These are phyloP conservation scores for Microchirus variegatus DNA, from an alignment of 2,797 vertebrate species.

Conservation along the genomic window DNA sequence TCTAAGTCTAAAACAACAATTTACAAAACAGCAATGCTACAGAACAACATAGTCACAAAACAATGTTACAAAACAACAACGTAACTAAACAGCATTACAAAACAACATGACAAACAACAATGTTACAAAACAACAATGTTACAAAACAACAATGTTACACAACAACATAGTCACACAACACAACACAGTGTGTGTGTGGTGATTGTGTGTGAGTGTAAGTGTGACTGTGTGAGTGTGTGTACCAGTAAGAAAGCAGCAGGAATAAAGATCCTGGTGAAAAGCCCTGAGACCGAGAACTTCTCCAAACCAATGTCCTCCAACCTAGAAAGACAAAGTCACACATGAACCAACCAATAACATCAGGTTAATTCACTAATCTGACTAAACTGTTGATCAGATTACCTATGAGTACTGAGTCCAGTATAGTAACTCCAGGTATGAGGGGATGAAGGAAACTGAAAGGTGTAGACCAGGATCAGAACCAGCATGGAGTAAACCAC, in stretches of 20 bases:
- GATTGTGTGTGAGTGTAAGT: too few relatives aligned
- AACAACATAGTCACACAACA: too few relatives aligned
- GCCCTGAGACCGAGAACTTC: conserved; percentile 87
- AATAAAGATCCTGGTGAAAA: conserved; percentile 95
- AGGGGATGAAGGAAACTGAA: conserved; percentile 93
- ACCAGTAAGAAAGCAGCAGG: conserved; percentile 93
- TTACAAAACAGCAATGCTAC: too few relatives aligned
- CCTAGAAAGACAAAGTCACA: conserved; percentile 67
- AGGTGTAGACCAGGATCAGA: conserved; percentile 94
- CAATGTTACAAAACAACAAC: too few relatives aligned
- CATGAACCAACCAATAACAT: not conserved
- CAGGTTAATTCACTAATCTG: not conserved
- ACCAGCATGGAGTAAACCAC: conserved; percentile 97
- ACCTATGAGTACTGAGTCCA: conserved; percentile 81
- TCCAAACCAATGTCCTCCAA: conserved; percentile 91
- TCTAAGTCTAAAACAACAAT: too few relatives aligned
- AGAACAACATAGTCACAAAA: too few relatives aligned
- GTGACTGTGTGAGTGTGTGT: not conserved
- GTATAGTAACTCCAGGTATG: conserved; percentile 93
- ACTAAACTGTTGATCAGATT: not conserved
- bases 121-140: too few relatives aligned
- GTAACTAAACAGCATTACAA: too few relatives aligned
- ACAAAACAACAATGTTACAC: too few relatives aligned
- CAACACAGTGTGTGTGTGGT: too few relatives aligned
- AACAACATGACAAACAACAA: too few relatives aligned